Percentiles rank a stretch among this genome's conserved stretches.
phyloP scores from a whole-genome alignment of 2,888 invertebrate genomes.

The Morinoia aosen region DNA sequence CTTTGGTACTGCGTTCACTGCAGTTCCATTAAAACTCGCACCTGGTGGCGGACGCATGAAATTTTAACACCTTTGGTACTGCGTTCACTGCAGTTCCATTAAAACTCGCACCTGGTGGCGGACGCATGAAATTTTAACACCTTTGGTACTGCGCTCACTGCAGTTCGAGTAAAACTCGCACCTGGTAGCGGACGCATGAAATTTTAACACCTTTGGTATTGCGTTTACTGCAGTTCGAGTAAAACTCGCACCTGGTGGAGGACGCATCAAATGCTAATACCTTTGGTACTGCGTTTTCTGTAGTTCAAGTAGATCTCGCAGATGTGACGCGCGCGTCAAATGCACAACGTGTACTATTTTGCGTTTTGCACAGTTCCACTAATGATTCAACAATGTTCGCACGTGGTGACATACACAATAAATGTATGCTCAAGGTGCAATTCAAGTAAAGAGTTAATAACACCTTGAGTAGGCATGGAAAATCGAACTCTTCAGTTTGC shows the following conservation, averaged over 20 bases:
- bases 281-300: background rate
- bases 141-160: background rate
- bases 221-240: background rate
- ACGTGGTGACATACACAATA: background rate
- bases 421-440: background rate
- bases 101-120: slow-evolving; percentile 71
- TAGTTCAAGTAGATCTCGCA: background rate
- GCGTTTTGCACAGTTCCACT: background rate
- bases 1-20: background rate
- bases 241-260: background rate
- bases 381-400: too few species aligned
- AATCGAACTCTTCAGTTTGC: background rate
- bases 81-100: background rate
- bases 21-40: slow-evolving; percentile 70
- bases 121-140: background rate
- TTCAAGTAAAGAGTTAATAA: background rate
- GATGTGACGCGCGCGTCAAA: background rate
- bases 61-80: background rate
- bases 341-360: background rate
- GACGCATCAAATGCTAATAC: background rate
- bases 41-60: slow-evolving; percentile 68
- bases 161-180: background rate
- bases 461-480: background rate
- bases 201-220: background rate
- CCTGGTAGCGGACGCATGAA: background rate